Percentiles rank a stretch among this genome's conserved stretches.
Conservation (phyloP, 92 coral and sea anemone genomes). For the Phymanthus crucifer region DNA sequence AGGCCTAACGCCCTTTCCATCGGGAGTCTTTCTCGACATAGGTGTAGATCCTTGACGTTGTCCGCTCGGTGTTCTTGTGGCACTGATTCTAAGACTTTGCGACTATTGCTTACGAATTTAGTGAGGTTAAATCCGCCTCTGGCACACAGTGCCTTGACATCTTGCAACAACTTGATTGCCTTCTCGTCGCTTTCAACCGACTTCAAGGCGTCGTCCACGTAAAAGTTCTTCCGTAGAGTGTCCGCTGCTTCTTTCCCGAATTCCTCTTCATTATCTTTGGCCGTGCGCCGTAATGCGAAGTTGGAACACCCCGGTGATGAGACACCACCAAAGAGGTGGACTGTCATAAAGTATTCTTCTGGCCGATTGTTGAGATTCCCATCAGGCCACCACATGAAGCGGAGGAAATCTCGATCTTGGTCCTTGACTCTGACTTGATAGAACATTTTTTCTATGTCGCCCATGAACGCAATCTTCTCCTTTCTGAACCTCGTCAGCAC, state of each 20-base stretch:
- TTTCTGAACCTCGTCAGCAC: neutral
- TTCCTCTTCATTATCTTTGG: neutral
- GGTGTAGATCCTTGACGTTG: conserved; percentile 16
- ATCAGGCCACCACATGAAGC: neutral
- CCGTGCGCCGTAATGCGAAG: neutral
- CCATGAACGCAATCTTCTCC: too few species aligned
- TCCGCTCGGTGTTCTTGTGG: too few species aligned
- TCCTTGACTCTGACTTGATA: too few species aligned
- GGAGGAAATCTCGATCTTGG: neutral
- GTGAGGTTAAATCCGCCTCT: conserved; percentile 59
- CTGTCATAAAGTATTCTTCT: neutral
- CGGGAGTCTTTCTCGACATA: conserved; percentile 47
- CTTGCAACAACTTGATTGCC: conserved; percentile 28
- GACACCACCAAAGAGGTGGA: neutral
- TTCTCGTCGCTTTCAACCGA: neutral
- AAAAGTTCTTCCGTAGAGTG: neutral
- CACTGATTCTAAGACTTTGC: conserved; percentile 31
- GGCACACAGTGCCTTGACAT: conserved; percentile 16
- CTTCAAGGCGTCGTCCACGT: neutral
- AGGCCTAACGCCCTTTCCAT: conserved; percentile 54
- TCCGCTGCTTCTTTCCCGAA: neutral
- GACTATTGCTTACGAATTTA: conserved; percentile 48
- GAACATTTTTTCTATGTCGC: too few species aligned
- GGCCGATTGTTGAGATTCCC: neutral
- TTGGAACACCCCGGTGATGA: neutral